These are phyloP conservation scores for Fopius arisanus DNA, from an alignment of 1,140 invertebrate genomes.

Conservation along the genomic window DNA sequence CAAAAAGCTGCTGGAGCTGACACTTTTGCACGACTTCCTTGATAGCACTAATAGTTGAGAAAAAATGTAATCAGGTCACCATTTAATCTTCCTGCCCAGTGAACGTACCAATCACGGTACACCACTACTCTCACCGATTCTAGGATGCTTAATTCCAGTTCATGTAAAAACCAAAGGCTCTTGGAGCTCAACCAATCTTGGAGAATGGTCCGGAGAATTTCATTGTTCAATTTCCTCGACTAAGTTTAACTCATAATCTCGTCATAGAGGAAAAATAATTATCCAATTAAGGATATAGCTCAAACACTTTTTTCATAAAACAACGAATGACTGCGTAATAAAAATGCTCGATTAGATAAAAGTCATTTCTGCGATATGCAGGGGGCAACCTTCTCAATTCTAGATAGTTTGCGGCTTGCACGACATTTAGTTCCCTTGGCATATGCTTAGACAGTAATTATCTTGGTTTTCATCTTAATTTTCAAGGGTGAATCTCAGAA, in stretches of 20 bases:
- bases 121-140: not conserved
- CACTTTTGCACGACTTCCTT: not conserved
- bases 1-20: not conserved
- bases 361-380: no score
- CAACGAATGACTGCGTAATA: not conserved
- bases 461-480: no score
- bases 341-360: no score
- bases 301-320: not conserved
- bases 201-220: not conserved
- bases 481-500: no score
- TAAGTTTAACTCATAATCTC: not conserved
- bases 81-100: constrained; percentile 1
- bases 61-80: constrained; percentile 14
- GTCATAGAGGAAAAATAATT: no score
- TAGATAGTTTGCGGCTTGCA: no score
- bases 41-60: not conserved
- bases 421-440: no score
- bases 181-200: not conserved
- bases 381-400: no score
- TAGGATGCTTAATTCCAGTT: not conserved
- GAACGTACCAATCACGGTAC: not conserved
- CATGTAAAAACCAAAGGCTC: not conserved
- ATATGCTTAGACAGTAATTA: no score
- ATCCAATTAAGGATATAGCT: not conserved
- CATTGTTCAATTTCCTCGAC: not conserved